Evolutionary conservation across 2,113 vertebrate species (phyloP).

Genomic region (Poeciliopsis occidentalis): DNA sequence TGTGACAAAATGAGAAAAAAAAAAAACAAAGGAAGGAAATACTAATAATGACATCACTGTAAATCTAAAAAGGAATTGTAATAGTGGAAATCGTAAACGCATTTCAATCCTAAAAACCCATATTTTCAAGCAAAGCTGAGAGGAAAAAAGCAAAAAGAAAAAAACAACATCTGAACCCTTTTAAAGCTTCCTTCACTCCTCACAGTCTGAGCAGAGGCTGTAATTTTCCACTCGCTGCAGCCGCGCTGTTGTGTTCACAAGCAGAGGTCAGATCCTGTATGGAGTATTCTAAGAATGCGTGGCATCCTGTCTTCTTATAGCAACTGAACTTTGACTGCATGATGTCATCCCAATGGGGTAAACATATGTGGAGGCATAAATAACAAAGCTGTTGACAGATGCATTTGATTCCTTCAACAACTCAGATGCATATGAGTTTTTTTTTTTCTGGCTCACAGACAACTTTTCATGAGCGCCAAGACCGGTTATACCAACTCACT

Average conservation of each 20-base stretch:
- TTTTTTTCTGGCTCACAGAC: background rate
- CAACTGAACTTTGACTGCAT: constrained; percentile 38
- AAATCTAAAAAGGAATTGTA: too few relatives aligned
- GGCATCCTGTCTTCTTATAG: constrained; percentile 59
- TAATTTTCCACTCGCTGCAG: constrained; percentile 72
- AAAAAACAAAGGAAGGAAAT: background rate
- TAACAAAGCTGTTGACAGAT: constrained; percentile 18
- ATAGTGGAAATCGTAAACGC: background rate
- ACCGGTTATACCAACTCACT: background rate
- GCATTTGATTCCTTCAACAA: background rate
- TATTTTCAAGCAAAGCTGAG: constrained; percentile 2
- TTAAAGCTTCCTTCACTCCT: constrained; percentile 11
- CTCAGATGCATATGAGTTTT: background rate
- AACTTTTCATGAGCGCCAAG: background rate
- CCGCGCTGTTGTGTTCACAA: constrained; percentile 57
- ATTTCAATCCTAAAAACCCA: background rate
- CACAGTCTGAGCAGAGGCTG: constrained; percentile 39
- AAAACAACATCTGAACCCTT: constrained; percentile 2
- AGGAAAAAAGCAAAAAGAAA: too few relatives aligned
- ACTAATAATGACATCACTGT: too few relatives aligned
- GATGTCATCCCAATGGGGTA: constrained; percentile 65
- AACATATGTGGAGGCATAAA: constrained; percentile 25
- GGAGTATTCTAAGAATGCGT: constrained; percentile 71
- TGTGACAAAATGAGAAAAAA: background rate
- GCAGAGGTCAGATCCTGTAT: constrained; percentile 68